Evolutionary conservation across 2,113 vertebrate genomes (phyloP), one percentile per base, ranked within the genome.

Genomic region (Dasyprocta punctata): DNA sequence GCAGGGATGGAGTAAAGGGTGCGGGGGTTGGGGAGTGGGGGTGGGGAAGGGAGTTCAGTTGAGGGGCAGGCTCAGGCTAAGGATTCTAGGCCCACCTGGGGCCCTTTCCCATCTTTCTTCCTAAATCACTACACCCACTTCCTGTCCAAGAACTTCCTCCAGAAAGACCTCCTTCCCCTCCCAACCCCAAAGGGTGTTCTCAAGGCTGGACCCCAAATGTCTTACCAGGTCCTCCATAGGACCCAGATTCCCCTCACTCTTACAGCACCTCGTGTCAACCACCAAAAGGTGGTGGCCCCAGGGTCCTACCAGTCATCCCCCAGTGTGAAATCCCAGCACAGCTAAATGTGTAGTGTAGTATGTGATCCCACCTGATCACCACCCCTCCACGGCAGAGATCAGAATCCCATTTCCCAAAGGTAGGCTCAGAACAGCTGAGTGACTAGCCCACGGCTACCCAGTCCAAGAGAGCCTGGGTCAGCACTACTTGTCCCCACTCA

Each of bases 281-380:
- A 47, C 28, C 17, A 20, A 90, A 61, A 44, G 11, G 22, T 28
- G 71, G 71, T 75, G 41, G 47, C 3, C 63, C 71, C 8, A 0
- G 22, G 1, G 38, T 17, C 69, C 71, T 11, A 0, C 14, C 0
- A 26, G 17, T 56, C n/a, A 36, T 52, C 36, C 33, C 33, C 7
- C 14, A 4, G 14, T 33, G 16, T 14, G 47, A 69, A 0, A 14
- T 26, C 52, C 69, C 19, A 56, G 5, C 4, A 4, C 38, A n/a
- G 47, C 41, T 16, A 9, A 67, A 19, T 0, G 26, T 28, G 24
- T 49, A 7, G 0, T 36, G 41, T 3, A 4, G n/a, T 0, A 0
- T 0, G 30, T 1, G n/a, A 65, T 12, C 52, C 58, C 71, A 52
- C 36, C 28, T 3, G 9, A 16, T 54, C 54, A 52, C 12, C 24